Percentiles rank a stretch among this genome's conserved stretches.
Evolutionary conservation across 2,113 vertebrate species (phyloP).

Genomic region (Chinchilla lanigera): DNA sequence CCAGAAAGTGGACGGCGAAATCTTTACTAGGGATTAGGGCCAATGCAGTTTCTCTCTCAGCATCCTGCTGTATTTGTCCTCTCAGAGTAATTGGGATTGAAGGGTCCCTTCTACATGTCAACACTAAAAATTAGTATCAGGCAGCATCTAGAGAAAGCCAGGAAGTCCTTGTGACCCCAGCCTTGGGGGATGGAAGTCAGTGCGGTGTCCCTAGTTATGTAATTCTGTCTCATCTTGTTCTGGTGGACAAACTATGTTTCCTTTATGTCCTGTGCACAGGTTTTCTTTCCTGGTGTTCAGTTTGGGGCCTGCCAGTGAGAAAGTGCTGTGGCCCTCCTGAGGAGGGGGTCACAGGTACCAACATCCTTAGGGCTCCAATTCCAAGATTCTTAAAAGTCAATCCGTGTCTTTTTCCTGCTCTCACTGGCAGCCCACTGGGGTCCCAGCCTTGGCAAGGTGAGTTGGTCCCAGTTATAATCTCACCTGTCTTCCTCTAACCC

Average conservation of each 20-base stretch:
- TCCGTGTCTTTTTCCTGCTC: neutral
- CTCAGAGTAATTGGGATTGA: neutral
- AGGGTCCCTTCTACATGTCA: neutral
- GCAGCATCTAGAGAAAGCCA: neutral
- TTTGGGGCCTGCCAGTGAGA: neutral
- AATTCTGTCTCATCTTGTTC: neutral
- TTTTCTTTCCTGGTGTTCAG: neutral
- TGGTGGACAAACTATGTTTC: rapidly evolving
- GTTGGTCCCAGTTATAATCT: neutral
- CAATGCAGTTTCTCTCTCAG: neutral
- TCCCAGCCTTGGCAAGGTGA: rapidly evolving
- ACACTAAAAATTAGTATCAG: neutral
- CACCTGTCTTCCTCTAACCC: neutral
- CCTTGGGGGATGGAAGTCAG: neutral
- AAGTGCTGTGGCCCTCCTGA: neutral
- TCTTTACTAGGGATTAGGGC: neutral
- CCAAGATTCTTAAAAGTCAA: neutral
- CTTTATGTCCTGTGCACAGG: neutral
- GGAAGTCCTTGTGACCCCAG: neutral
- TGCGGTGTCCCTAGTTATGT: neutral
- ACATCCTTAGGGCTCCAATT: neutral
- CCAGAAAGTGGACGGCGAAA: neutral
- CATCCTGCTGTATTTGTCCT: neutral
- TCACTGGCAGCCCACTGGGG: rapidly evolving
- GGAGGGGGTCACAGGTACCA: neutral